Base-by-base conservation (phyloP, 2,797 vertebrate genomes). In the Uromys caudimaculatus region DNA sequence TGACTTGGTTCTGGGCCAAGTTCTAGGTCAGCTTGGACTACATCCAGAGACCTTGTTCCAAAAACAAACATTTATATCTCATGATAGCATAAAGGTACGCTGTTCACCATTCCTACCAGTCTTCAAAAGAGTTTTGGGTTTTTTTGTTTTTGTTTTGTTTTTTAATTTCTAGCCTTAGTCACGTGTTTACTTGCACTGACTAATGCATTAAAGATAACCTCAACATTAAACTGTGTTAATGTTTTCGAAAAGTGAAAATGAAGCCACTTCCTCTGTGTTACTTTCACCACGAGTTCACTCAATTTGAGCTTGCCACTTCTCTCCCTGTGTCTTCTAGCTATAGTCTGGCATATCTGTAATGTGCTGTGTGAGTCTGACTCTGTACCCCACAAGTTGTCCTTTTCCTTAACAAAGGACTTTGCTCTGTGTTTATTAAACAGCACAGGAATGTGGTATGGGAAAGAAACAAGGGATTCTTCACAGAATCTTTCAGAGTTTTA, bases 151-250 rank as follows among this genome's bases (percentile, higher is more conserved):
- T 64, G 9, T 1, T 38, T 73, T 71, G 3, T 29, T 50, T 86
- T 56, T 67, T 23, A 76, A 27, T 93, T 92, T 96, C 71, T 93
- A 95, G 24, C 58, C 83, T 14, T 94, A 64, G 90, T 76, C 19
- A 24, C 10, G 93, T 95, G 50, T 87, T 58, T 47, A 24, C 41
- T 96, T 50, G 32, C 32, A 50, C 47, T 23, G 10, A 41, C 67
- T 67, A 85, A 50, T 50, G 44, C 32, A 85, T 24, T 67, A 52
- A 85, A 85, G 62, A 67, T 50, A 85, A 23, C 82, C 60, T 85
- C 44, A 67, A 13, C 60, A 64, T 44, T 19, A 13, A 17, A 35
- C 19, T 67, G 62, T 64, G 29, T 44, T 67, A 85, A 64, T 84
- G 75, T 29, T 76, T 41, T 14, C 1, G 47, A 85, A 50, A n/a